phyloP scores from a whole-genome alignment of 1,140 invertebrate species.

The Ceratosolen fusciceps region DNA sequence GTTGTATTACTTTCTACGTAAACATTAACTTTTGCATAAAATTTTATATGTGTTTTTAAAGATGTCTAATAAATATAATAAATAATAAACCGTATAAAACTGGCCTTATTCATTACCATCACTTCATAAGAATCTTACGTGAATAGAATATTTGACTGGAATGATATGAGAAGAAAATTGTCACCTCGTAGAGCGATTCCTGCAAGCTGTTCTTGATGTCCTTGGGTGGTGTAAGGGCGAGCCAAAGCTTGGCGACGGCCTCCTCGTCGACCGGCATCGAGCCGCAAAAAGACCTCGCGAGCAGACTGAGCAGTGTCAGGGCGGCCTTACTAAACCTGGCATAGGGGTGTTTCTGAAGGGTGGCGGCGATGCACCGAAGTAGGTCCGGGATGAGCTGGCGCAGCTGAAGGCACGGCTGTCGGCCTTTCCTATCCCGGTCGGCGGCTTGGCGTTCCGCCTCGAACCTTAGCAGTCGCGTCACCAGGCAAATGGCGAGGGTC shows the following conservation, averaged over 20 bases:
- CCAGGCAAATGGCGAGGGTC: constrained; percentile 63
- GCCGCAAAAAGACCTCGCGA: constrained; percentile 58
- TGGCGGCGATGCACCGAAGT: constrained; percentile 61
- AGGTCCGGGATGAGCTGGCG: constrained; percentile 63
- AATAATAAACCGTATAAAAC: not conserved
- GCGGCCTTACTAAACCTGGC: constrained; percentile 63
- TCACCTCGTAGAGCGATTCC: constrained; percentile 64
- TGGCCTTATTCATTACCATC: not conserved
- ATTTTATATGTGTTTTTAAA: not conserved
- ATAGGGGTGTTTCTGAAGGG: constrained; percentile 63
- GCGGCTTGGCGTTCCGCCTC: constrained; percentile 55
- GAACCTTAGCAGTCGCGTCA: constrained; percentile 62
- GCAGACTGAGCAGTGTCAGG: constrained; percentile 60
- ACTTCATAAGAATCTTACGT: too few relatives aligned
- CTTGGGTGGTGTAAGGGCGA: constrained; percentile 63
- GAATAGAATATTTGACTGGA: too few relatives aligned
- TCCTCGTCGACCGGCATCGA: constrained; percentile 60
- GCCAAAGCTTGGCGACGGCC: constrained; percentile 63
- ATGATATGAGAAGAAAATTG: not conserved
- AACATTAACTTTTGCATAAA: constrained; percentile 1
- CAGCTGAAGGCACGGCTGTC: constrained; percentile 59
- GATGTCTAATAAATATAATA: constrained; percentile 9
- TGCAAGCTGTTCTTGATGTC: constrained; percentile 66
- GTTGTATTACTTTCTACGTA: constrained; percentile 3
- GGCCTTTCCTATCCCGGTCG: constrained; percentile 21